Conservation (phyloP, 35 echinoderm and acorn worm genomes). For the Diadema setosum region DNA sequence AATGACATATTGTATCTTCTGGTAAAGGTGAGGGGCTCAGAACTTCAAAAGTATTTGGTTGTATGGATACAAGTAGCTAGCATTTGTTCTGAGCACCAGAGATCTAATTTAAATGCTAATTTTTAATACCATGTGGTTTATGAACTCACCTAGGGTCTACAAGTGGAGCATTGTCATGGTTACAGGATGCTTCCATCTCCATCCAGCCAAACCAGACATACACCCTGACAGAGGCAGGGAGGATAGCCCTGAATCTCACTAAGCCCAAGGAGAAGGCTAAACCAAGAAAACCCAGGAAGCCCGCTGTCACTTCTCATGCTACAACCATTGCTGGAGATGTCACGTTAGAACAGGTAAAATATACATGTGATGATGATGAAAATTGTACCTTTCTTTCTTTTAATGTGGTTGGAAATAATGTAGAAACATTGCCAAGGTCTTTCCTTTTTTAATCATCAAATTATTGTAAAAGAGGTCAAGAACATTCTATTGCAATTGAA, state of each 20-base stretch:
- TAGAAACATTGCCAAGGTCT: too few species aligned
- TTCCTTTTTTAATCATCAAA: too few species aligned
- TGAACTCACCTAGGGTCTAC: background rate
- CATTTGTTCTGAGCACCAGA: too few species aligned
- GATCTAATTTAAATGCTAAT: too few species aligned
- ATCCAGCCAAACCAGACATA: constrained; percentile 33
- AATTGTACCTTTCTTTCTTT: too few species aligned
- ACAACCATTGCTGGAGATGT: background rate
- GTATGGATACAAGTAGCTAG: too few species aligned
- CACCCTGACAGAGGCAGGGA: constrained; percentile 72
- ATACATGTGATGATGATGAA: background rate
- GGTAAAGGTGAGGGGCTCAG: too few species aligned
- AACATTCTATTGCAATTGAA: too few species aligned
- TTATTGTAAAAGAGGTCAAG: too few species aligned
- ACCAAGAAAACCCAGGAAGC: background rate
- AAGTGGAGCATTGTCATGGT: background rate
- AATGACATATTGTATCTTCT: too few species aligned
- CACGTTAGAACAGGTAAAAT: background rate
- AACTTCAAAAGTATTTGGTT: too few species aligned
- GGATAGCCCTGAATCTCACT: constrained; percentile 48
- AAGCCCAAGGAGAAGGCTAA: constrained; percentile 31
- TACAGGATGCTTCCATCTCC: background rate
- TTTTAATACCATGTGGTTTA: background rate
- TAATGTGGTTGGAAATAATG: too few species aligned
- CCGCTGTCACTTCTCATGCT: background rate